Evolutionary conservation across 2,888 invertebrate genomes (phyloP).

Genomic region (Eueremaeus valkanovi): DNA sequence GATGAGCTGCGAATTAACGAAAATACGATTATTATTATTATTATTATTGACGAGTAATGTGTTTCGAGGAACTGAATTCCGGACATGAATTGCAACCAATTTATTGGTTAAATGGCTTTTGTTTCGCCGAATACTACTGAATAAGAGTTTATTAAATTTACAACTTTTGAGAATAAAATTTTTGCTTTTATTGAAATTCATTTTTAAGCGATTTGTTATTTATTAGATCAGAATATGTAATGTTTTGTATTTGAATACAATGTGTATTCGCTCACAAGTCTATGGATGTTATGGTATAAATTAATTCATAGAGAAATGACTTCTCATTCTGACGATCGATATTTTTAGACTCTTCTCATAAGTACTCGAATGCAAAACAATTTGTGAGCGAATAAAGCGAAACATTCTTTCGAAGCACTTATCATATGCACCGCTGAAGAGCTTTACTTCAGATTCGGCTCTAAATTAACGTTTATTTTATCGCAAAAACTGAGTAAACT

Average conservation of each 20-base stretch:
- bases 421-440: no score
- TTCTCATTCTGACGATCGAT: not conserved
- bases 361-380: no score
- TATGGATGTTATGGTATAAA: not conserved
- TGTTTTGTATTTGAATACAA: not conserved
- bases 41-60: not conserved
- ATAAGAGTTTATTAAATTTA: not conserved
- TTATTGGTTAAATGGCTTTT: not conserved
- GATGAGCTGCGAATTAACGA: not conserved
- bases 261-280: not conserved
- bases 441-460: no score
- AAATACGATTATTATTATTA: not conserved
- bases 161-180: not conserved
- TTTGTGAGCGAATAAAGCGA: no score
- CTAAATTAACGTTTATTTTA: no score
- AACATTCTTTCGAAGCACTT: no score
- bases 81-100: not conserved
- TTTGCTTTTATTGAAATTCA: not conserved
- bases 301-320: not conserved
- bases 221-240: not conserved
- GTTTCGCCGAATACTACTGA: not conserved
- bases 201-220: not conserved
- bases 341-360: slow-evolving; percentile 16
- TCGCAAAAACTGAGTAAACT: no score
- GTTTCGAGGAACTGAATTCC: not conserved